Percentiles rank a stretch among this genome's conserved stretches.
Evolutionary conservation across 2,888 invertebrate species (phyloP).

Genomic region (Ophion slaviceki): DNA sequence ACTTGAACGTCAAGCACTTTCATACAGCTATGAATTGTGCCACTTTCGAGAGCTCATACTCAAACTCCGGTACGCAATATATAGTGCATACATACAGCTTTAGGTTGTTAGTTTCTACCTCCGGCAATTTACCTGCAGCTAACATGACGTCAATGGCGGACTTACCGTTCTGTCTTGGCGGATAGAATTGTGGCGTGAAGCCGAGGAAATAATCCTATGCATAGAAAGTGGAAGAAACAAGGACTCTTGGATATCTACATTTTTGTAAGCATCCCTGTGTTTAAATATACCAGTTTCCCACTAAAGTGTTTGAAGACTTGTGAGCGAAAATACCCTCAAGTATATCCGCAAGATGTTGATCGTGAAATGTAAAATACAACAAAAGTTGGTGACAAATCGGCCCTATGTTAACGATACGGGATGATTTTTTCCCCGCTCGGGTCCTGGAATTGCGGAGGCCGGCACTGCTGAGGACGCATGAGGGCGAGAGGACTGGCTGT

Average conservation of each 20-base stretch:
- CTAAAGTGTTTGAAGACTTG: no score
- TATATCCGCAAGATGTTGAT: background rate
- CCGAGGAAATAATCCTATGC: conserved; percentile 23
- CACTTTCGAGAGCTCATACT: conserved; percentile 15
- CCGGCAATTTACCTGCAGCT: conserved; percentile 12
- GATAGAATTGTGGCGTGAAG: conserved; percentile 27
- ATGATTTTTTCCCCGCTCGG: conserved; percentile 25
- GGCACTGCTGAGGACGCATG: conserved; percentile 63
- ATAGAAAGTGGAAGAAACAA: background rate
- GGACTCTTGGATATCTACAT: background rate
- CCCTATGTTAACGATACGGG: background rate
- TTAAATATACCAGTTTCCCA: no score
- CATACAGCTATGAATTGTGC: conserved; percentile 20
- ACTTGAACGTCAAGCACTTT: conserved; percentile 2
- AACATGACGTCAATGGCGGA: conserved; percentile 63
- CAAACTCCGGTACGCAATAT: conserved; percentile 21
- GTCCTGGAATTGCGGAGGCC: conserved; percentile 35
- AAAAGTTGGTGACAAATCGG: background rate
- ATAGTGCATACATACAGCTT: conserved; percentile 13
- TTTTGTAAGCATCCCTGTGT: background rate
- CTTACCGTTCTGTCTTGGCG: conserved; percentile 55
- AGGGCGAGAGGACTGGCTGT: conserved; percentile 63
- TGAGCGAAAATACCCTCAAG: no score
- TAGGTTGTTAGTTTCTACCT: background rate
- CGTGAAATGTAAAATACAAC: background rate